Evolutionary conservation across 2,888 invertebrate species (phyloP), one percentile per base, ranked within the genome.

Genomic region (Cephus spinipes): DNA sequence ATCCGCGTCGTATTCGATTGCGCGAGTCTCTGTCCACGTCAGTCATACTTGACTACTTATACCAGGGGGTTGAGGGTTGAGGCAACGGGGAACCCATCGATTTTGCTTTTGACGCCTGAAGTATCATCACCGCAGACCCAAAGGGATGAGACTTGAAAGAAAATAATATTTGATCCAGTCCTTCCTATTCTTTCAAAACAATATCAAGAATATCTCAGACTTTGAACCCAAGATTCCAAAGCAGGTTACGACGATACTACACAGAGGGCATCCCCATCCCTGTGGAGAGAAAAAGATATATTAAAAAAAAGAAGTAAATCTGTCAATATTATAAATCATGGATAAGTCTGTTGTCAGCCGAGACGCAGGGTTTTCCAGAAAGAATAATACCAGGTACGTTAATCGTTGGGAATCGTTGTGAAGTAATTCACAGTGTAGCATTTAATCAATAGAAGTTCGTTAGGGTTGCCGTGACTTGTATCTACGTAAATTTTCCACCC

Each of bases 371-470:
- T 79, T 68, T 71, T 33, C 32, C 74, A 68, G 71, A 74, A 79
- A 73, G 76, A 69, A 77, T 76, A 76, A 75, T 73, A 69, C 75
- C 32, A 30, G 68, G 33, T 23, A 40, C n/a, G 32, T 35, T 31
- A 69, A 76, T 68, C 76, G 75, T 73, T 80, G 34, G 69, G 73
- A 80, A n/a, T 76, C 35, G 35, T 35, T 3, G 76, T 55, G 73
- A 76, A 75, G 77, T 78, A 79, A 77, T 82, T 79, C 77, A 76
- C 36, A 74, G 76, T 77, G 73, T 74, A 80, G 75, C 79, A 73
- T 81, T 81, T 74, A 81, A 82, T 82, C 80, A 78, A 82, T 81
- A 78, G 75, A 23, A 74, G 74, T 79, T 79, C 79, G 81, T 82
- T 79, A 79, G 77, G 40, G 30, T 15, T 68, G 77, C 73, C 78